Evolutionary conservation across 2,888 invertebrate species (phyloP), one percentile per base, ranked within the genome.

Genomic region (Nasonovia ribisnigri): DNA sequence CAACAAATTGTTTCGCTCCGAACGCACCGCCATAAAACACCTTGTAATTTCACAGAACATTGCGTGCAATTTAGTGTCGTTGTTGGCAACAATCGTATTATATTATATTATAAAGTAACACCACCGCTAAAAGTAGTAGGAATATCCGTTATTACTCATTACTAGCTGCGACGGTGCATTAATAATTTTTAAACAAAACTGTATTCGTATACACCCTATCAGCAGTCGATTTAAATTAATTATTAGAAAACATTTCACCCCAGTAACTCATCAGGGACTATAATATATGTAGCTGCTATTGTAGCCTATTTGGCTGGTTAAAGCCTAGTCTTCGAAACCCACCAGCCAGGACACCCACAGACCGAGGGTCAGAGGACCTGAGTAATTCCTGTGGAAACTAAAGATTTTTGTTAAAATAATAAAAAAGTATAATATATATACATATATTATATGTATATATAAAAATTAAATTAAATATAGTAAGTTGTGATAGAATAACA

Each of bases 21-120:
- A 86, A n/a, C 24, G 4, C 57, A 29, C 43, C 57, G 3, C 57
- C 86, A 46, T 43, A 46, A 48, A 46, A 86, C 60, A 92, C 57
- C 46, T 86, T 60, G 86, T 92, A 88, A 92, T 92, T 92, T 67
- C 67, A 92, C 88, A 60, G 67, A 43, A 88, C 92, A 51, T 92
- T 88, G 92, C 88, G 54, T 54, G 92, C 88, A 43, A 54, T 92
- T 46, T 92, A 60, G 84, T 84, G 51, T 84, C 51, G 84, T 84
- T 77, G 51, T 48, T 84, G 91, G 91, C 91, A 84, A 91, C 77
- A 90, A n/a, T 77, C 51, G 84, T 91, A 54, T 90, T 90, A 77
- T 77, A 48, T 77, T 51, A 51, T 91, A 54, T 84, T 90, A 36
- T 77, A 46, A 46, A 46, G 51, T 77, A 51, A 77, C 51, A 90